Evolutionary conservation across 2,888 invertebrate genomes (phyloP), one percentile per base, ranked within the genome.

Genomic region (Pammene fasciana): DNA sequence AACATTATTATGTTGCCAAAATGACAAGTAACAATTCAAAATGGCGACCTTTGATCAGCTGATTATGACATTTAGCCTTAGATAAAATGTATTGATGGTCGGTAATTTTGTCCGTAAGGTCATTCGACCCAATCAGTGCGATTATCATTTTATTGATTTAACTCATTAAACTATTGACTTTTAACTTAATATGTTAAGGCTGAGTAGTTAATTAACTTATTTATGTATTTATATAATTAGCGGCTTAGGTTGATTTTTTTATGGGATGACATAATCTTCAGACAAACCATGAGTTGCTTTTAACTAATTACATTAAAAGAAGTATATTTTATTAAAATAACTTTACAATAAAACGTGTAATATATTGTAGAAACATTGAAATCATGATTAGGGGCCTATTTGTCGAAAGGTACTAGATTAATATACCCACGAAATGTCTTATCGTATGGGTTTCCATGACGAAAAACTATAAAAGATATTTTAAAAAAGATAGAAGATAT

Each of bases 11-110:
- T 38, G 9, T 38, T 13, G 61, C 36, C 4, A 61, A 61, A 48
- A 50, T 8, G 18, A 61, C 36, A 72, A 52, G 60, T 62, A 52
- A 55, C 36, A 68, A 50, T 61, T 50, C 65, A 70, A 73, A 61
- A 73, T 74, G 73, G 72, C 73, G 73, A 75, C 76, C 76, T 75
- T 75, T 77, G 72, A 71, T 71, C 74, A 73, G 72, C 70, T 75
- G 75, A 75, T 76, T 77, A 72, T 75, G 75, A 75, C 76, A 75
- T 71, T 65, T 72, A 57, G 38, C 66, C 56, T 66, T 59, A 41
- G 16, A 16, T 41, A 9, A 9, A 56, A 16, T 52, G 45, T 48
- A 36, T 43, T 46, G 54, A 64, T 64, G 43, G 54, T 54, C 26
- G 41, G 56, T 54, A n/a, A 64, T 18, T 54, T 56, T 36, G 56